A percentile compares a stretch with the other conserved stretches of the same genome.
Conservation (phyloP, 2,888 invertebrate species). For the Noctua janthina region DNA sequence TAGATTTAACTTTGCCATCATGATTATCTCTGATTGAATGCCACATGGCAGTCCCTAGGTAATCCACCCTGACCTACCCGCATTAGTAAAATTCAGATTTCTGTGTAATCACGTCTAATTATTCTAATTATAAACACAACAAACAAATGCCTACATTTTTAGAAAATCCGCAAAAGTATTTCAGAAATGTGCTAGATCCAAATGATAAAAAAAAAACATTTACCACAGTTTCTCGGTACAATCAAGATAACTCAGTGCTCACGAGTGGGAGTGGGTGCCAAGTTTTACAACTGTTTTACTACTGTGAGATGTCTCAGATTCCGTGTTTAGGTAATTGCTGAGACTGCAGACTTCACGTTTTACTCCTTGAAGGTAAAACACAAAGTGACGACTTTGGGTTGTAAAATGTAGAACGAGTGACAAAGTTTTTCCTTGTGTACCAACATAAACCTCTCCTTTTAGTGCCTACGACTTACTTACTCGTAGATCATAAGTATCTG, state of each 20-base stretch:
- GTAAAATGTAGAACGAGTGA: slow-evolving; percentile 21
- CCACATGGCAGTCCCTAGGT: background rate
- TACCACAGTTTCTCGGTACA: slow-evolving; percentile 2
- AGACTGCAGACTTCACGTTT: slow-evolving; percentile 1
- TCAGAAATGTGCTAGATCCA: slow-evolving; percentile 3
- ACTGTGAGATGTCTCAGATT: slow-evolving; percentile 33
- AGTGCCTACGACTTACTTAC: background rate
- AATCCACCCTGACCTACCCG: background rate
- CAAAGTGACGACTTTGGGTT: slow-evolving; percentile 14
- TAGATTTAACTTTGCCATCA: background rate
- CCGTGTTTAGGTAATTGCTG: slow-evolving; percentile 36
- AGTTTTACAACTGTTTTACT: slow-evolving; percentile 60
- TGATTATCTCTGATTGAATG: background rate
- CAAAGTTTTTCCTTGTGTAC: background rate
- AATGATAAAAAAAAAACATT: slow-evolving; percentile 17
- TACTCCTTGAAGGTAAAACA: slow-evolving; percentile 10
- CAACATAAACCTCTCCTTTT: background rate
- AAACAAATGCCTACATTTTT: background rate
- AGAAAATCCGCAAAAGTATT: background rate
- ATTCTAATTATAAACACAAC: background rate
- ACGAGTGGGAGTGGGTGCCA: slow-evolving; percentile 28
- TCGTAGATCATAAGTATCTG: background rate
- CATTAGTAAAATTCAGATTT: background rate
- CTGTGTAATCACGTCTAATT: too few species aligned
- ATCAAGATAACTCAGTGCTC: slow-evolving; percentile 35